Evolutionary conservation across 2,888 invertebrate species (phyloP).

Genomic region (Tinea pellionella): DNA sequence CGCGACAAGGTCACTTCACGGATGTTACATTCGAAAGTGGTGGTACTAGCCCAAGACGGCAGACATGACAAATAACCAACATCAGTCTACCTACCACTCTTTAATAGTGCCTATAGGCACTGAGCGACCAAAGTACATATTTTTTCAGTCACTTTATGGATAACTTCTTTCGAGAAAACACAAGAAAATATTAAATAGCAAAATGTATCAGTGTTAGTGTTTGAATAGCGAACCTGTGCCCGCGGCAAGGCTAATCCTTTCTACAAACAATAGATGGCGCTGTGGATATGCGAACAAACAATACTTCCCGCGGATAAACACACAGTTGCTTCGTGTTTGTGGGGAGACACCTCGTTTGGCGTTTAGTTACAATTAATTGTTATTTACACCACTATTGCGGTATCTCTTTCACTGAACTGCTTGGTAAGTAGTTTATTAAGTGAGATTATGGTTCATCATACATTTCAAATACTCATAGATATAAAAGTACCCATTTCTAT

Average conservation of each 20-base stretch:
- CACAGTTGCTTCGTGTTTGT: constrained; percentile 18
- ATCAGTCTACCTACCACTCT: too few relatives aligned
- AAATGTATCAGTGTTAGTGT: constrained; percentile 11
- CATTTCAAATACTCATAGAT: neutral
- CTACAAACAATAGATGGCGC: constrained; percentile 46
- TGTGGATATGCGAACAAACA: constrained; percentile 46
- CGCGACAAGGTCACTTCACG: too few relatives aligned
- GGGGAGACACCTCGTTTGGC: constrained; percentile 12
- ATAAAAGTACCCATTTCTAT: too few relatives aligned
- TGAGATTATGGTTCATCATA: neutral
- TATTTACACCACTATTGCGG: constrained; percentile 13
- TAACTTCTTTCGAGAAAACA: too few relatives aligned
- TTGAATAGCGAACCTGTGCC: constrained; percentile 11
- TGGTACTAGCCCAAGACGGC: too few relatives aligned
- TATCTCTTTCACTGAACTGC: neutral
- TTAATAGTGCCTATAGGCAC: too few relatives aligned
- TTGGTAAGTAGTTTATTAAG: neutral
- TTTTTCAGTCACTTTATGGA: too few relatives aligned
- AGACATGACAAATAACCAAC: too few relatives aligned
- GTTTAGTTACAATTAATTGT: constrained; percentile 13
- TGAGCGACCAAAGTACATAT: neutral
- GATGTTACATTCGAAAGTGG: too few relatives aligned
- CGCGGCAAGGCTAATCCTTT: constrained; percentile 17
- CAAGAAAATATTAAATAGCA: neutral
- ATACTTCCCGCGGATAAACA: constrained; percentile 33